These are phyloP conservation scores for Desmodus rotundus DNA, from an alignment of 2,113 vertebrate species.

Conservation along the genomic window DNA sequence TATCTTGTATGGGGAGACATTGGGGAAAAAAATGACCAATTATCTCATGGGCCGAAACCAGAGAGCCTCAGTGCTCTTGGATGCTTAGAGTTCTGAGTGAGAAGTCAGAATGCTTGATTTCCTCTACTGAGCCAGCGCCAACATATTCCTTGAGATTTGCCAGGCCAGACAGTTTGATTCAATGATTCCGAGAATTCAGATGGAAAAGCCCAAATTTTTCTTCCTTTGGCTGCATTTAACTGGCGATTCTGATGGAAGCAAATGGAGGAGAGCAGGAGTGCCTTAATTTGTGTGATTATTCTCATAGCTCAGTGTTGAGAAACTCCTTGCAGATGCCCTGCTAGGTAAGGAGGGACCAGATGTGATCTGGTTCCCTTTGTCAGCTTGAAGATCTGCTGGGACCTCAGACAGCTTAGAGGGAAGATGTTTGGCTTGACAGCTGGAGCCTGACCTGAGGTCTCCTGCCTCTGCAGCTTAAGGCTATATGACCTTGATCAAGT, in stretches of 20 bases:
- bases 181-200: conserved; percentile 5
- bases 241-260: background rate
- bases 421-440: background rate
- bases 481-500: background rate
- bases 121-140: background rate
- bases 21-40: background rate
- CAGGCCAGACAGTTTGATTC: conserved; percentile 17
- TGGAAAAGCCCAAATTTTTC: background rate
- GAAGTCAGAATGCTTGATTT: background rate
- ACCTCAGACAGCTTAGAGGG: background rate
- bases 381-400: background rate
- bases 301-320: background rate
- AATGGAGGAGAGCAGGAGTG: background rate
- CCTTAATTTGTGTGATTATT: background rate
- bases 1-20: background rate
- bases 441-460: background rate
- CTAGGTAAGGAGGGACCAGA: background rate
- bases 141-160: background rate
- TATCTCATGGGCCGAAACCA: conserved; percentile 13
- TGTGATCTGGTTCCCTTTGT: background rate
- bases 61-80: background rate
- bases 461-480: background rate
- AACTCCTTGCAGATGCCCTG: background rate
- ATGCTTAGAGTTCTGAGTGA: background rate
- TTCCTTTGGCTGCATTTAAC: background rate